These are phyloP conservation scores for Coenonympha glycerion DNA, from an alignment of 2,888 invertebrate genomes.

Conservation along the genomic window DNA sequence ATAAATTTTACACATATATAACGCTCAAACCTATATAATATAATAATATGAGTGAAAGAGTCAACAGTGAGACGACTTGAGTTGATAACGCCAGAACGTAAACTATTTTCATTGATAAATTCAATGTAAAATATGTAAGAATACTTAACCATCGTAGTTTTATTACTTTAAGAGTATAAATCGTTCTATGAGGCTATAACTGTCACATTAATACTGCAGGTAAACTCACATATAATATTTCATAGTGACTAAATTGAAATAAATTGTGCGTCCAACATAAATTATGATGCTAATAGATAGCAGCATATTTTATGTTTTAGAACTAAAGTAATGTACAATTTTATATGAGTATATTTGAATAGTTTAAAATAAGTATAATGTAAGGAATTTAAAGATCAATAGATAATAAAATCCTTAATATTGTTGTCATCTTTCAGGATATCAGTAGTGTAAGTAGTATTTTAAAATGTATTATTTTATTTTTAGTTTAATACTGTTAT, in stretches of 20 bases:
- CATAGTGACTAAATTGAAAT: neutral
- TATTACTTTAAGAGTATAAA: neutral
- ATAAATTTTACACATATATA: slow-evolving; percentile 52
- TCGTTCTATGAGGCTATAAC: neutral
- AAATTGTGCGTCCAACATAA: neutral
- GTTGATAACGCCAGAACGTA: slow-evolving; percentile 50
- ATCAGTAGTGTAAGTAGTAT: neutral
- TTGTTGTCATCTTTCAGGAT: too few relatives aligned
- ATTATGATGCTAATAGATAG: neutral
- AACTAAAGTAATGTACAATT: too few relatives aligned
- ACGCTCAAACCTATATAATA: slow-evolving; percentile 37
- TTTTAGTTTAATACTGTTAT: slow-evolving; percentile 31
- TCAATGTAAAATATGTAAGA: neutral
- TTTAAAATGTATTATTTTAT: neutral
- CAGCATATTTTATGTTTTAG: too few relatives aligned
- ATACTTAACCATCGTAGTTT: neutral
- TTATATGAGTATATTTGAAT: too few relatives aligned
- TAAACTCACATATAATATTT: neutral
- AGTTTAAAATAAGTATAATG: too few relatives aligned
- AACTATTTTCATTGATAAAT: neutral
- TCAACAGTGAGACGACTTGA: slow-evolving; percentile 58
- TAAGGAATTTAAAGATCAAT: too few relatives aligned
- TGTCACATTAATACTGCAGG: neutral
- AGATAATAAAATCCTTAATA: too few relatives aligned
- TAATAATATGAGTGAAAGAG: slow-evolving; percentile 47